Base-by-base conservation (phyloP, 2,113 vertebrate genomes). In the Tragelaphus strepsiceros region DNA sequence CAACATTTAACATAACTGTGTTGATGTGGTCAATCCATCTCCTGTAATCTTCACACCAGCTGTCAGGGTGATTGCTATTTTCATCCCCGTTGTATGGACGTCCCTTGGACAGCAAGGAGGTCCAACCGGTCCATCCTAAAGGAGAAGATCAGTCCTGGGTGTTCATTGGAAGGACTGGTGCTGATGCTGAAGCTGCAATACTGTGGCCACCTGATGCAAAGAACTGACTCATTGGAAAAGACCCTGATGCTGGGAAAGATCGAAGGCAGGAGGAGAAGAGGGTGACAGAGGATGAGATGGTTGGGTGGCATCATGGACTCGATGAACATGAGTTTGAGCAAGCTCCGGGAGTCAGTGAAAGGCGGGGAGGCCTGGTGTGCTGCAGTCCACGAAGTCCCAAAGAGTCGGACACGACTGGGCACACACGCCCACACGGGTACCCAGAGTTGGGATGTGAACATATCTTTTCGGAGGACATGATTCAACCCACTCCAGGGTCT, bases 401-500 rank as follows among this genome's bases (percentile, higher is more conserved):
- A 74, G 35, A 77, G 71, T 43, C 21, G 11, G 35, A 43, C 19
- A 71, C 12, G 67, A 6, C 1, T 71, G 67, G 22, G 67, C 67
- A 71, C n/a, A 39, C 67, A 21, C 9, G 5, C 64, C 64, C 64
- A 35, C 64, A 53, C 0, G 30, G 26, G 35, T 32, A 6, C 35
- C 1, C 2, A 4, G 11, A 9, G 1, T 26, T 26, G 43, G 61
- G 28, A 46, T 39, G 15, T 26, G 30, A n/a, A 22, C 7, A 0
- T 26, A 1, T 22, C 67, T 81, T 53, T 86, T 24, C 1, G 0
- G 6, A 32, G 26, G 22, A 43, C 17, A 22, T 7, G 6, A 6
- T 58, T 85, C n/a, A 32, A 1, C 24, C 32, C 7, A 17, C 19
- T 32, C 0, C 1, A 11, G 14, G 58, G 51, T 6, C 9, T n/a